Evolutionary conservation across 2,113 vertebrate genomes (phyloP).

Genomic region (Oryzias melastigma): DNA sequence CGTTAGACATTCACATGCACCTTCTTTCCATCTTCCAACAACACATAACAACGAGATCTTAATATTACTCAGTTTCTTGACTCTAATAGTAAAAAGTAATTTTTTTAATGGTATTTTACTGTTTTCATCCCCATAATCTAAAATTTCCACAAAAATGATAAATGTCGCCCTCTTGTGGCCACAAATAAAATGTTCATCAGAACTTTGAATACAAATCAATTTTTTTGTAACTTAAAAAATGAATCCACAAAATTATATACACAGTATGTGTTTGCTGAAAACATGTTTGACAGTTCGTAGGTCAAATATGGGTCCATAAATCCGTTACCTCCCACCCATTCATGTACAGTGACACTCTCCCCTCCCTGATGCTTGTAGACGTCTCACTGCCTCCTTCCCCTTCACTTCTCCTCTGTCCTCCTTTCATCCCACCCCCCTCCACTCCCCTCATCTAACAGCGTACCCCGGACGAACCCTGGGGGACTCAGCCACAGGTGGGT

Average conservation of each 20-base stretch:
- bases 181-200: conserved; percentile 6
- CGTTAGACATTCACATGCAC: conserved; percentile 31
- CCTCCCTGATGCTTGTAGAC: conserved; percentile 43
- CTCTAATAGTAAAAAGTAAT: not conserved
- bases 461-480: conserved; percentile 92
- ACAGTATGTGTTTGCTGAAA: conserved; percentile 8
- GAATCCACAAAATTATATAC: conserved; percentile 7
- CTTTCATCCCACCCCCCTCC: conserved; percentile 42
- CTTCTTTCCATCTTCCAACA: conserved; percentile 13
- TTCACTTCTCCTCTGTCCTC: conserved; percentile 34
- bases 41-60: not conserved
- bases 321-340: conserved; percentile 24
- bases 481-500: conserved; percentile 92
- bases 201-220: not conserved
- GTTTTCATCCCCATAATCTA: not conserved
- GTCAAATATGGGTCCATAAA: conserved; percentile 55
- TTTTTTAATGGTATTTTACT: conserved; percentile 10
- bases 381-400: conserved; percentile 52
- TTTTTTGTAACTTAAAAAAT: not conserved
- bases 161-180: conserved; percentile 61
- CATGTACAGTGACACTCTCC: conserved; percentile 39
- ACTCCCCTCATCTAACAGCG: conserved; percentile 84
- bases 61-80: not conserved
- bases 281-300: conserved; percentile 56
- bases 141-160: conserved; percentile 5